phyloP scores from a whole-genome alignment of 2,113 vertebrate genomes.

The Crotalus tigris region DNA sequence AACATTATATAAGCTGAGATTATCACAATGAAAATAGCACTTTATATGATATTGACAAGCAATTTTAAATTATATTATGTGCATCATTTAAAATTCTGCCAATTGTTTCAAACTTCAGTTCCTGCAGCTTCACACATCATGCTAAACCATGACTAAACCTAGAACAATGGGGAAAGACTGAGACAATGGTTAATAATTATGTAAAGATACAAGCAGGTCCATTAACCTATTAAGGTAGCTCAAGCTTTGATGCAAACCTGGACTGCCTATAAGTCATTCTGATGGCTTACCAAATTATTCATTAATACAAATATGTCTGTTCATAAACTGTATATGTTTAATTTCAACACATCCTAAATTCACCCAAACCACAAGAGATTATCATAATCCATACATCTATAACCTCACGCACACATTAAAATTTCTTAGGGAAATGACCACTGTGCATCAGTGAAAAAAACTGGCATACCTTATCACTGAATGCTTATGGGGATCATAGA shows the following conservation, averaged over 20 bases:
- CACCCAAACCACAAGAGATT: neutral
- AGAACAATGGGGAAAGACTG: neutral
- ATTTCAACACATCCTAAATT: neutral
- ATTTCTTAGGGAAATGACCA: neutral
- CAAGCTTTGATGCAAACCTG: neutral
- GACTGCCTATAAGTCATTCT: neutral
- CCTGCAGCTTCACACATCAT: neutral
- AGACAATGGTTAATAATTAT: neutral
- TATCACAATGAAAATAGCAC: neutral
- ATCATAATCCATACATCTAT: neutral
- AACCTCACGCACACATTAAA: neutral
- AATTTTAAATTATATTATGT: neutral
- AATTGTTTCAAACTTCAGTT: neutral
- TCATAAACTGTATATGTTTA: neutral
- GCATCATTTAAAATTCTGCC: neutral
- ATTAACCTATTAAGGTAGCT: neutral
- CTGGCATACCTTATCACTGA: constrained; percentile 82
- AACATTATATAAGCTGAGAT: constrained; percentile 14
- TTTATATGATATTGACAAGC: neutral
- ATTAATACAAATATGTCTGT: neutral
- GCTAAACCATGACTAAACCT: neutral
- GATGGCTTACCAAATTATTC: constrained; percentile 9
- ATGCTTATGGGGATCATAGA: constrained; percentile 89
- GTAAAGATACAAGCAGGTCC: neutral
- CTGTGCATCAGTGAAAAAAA: neutral